Conservation (phyloP, 2,113 vertebrate genomes). For the Acrocephalus kingi region DNA sequence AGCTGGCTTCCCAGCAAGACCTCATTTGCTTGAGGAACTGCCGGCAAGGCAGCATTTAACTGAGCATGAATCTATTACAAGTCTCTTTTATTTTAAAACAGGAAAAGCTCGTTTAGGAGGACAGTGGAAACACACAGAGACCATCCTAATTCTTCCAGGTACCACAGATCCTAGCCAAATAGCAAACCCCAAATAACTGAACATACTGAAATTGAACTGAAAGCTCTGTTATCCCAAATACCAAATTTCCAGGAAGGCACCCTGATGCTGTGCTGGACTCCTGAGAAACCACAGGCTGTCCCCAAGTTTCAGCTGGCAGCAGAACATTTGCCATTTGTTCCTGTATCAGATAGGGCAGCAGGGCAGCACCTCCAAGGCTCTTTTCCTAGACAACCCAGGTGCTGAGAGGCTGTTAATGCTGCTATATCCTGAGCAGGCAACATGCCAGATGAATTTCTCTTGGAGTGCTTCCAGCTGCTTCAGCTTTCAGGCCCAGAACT, state of each 20-base stretch:
- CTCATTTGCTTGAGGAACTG: slow-evolving; percentile 32
- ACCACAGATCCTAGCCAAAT: neutral
- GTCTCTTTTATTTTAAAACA: slow-evolving; percentile 24
- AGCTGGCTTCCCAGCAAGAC: neutral
- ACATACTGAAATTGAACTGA: rapidly evolving
- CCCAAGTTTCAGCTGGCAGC: neutral
- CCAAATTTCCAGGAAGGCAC: neutral
- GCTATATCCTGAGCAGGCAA: rapidly evolving
- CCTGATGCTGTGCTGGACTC: rapidly evolving
- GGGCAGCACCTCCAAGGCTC: neutral
- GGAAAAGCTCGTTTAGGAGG: slow-evolving; percentile 51
- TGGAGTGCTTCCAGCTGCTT: neutral
- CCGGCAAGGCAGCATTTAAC: slow-evolving; percentile 22
- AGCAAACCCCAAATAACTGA: slow-evolving; percentile 23
- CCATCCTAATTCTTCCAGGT: neutral
- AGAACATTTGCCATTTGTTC: neutral
- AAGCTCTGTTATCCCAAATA: neutral
- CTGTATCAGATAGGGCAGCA: neutral
- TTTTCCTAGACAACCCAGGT: neutral
- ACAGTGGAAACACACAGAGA: slow-evolving; percentile 14
- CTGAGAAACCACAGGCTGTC: neutral
- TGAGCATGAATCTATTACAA: neutral
- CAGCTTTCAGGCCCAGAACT: neutral
- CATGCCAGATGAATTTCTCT: neutral
- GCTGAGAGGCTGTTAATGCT: neutral